Evolutionary conservation across 2,797 vertebrate genomes (phyloP), one percentile per base, ranked within the genome.

Genomic region (Margarornis squamiger): DNA sequence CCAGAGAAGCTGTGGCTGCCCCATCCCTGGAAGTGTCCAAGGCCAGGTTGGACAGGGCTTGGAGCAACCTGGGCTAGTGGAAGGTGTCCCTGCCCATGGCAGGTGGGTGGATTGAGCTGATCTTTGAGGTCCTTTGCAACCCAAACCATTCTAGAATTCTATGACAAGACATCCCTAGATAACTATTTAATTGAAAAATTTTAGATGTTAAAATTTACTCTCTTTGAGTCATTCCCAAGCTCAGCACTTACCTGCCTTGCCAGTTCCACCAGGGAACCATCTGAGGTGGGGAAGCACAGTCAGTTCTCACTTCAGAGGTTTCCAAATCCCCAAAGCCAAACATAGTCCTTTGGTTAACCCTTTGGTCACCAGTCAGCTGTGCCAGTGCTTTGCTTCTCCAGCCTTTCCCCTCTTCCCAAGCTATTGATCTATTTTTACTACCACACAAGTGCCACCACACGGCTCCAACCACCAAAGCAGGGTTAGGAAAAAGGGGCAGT

Each of bases 381-480:
- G 32, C 41, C 66, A 4, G 58, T 1, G 4, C 74, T 38, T n/a
- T 4, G 3, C 43, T n/a, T 3, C 17, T 8, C 1, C 6, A 2
- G 11, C 3, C 10, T 26, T 30, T 14, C 32, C 24, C 70, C 41
- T 24, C 32, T 8, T 11, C 76, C 63, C 46, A 4, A 15, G 12
- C n/a, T 5, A 3, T 0, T 2, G 9, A 13, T 29, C 10, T 12
- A 0, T 6, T 19, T 30, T 48, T 17, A 32, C 20, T 4, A 6
- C 29, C 19, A 0, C 39, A 3, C 55, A 14, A 54, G 19, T 2
- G 7, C 41, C 75, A 15, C 59, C 36, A 3, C 6, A 0, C 0
- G 12, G 65, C 66, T 57, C 68, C 14, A 3, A 18, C 1, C 0
- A 38, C 27, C 34, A 6, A 6, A 14, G 34, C 13, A 13, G 57